Conservation (phyloP, 1,140 invertebrate species). For the Megathymus violae region DNA sequence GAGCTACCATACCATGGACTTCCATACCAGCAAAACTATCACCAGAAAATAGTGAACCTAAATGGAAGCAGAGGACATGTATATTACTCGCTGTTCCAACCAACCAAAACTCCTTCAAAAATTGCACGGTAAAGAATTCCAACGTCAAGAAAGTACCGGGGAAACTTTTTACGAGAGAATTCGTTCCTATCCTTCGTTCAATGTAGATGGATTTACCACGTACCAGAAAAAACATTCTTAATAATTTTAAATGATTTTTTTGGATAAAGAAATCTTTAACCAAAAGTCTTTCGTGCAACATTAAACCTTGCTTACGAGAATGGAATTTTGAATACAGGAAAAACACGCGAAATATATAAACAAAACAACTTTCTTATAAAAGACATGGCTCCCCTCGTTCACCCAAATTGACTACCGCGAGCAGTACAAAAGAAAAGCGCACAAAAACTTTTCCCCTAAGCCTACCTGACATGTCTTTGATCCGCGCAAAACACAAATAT, state of each 20-base stretch:
- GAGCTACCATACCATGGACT: too few relatives aligned
- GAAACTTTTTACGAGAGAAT: too few relatives aligned
- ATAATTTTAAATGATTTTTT: neutral
- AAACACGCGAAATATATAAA: conserved; percentile 24
- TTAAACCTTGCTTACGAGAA: conserved; percentile 13
- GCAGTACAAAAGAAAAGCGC: conserved; percentile 29
- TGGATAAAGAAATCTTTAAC: neutral
- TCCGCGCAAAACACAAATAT: conserved; percentile 27
- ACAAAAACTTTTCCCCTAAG: conserved; percentile 23
- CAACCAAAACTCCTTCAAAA: too few relatives aligned
- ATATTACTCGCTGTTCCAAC: too few relatives aligned
- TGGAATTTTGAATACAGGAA: conserved; percentile 24
- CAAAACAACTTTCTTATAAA: conserved; percentile 18
- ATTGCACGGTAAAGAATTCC: too few relatives aligned
- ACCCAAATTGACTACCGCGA: conserved; percentile 20
- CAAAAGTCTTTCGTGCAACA: neutral
- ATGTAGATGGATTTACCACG: too few relatives aligned
- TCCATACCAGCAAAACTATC: too few relatives aligned
- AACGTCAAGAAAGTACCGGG: too few relatives aligned
- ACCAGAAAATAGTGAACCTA: too few relatives aligned
- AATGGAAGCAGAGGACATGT: too few relatives aligned
- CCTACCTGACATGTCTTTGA: conserved; percentile 30
- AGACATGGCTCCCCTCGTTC: conserved; percentile 8
- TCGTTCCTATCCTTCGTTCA: too few relatives aligned
- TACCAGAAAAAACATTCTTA: too few relatives aligned